A percentile compares a stretch with the other conserved stretches of the same genome.
Evolutionary conservation across 2,888 invertebrate genomes (phyloP).

Genomic region (Pollenia amentaria): DNA sequence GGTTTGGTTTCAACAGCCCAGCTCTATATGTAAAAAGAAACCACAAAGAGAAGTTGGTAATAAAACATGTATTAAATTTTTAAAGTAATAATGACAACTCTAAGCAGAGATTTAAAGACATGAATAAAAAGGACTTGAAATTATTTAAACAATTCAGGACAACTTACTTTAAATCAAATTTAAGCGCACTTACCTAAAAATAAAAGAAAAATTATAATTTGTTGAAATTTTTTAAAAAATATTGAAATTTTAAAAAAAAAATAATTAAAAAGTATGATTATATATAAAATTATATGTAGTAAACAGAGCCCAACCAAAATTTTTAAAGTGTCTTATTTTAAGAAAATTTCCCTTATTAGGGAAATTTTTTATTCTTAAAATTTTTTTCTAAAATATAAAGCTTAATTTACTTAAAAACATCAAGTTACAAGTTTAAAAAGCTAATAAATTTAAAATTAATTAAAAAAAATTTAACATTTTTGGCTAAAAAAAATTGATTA

Average conservation of each 20-base stretch:
- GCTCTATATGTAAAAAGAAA: background rate
- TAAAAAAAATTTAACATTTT: too few relatives aligned
- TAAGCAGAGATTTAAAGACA: constrained; percentile 10
- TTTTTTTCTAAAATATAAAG: background rate
- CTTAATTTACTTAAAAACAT: too few relatives aligned
- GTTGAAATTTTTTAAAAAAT: background rate
- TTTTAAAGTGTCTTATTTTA: background rate
- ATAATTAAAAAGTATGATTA: too few relatives aligned
- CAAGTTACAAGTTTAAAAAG: too few relatives aligned
- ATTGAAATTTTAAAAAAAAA: too few relatives aligned
- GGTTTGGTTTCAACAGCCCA: constrained; percentile 8
- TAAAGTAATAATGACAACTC: constrained; percentile 8
- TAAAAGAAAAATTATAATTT: constrained; percentile 19
- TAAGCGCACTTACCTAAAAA: constrained; percentile 58
- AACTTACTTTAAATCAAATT: constrained; percentile 50
- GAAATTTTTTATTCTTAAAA: constrained; percentile 6
- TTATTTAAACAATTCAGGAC: constrained; percentile 25
- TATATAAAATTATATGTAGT: too few relatives aligned
- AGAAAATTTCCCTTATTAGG: constrained; percentile 2
- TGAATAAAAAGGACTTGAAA: background rate
- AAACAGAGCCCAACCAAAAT: too few relatives aligned
- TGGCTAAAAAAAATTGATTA: too few relatives aligned
- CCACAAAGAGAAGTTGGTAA: background rate
- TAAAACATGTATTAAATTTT: background rate
- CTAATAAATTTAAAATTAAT: too few relatives aligned